Conservation (phyloP, 2,888 invertebrate genomes). For the Scrobipalpa atriplicella region DNA sequence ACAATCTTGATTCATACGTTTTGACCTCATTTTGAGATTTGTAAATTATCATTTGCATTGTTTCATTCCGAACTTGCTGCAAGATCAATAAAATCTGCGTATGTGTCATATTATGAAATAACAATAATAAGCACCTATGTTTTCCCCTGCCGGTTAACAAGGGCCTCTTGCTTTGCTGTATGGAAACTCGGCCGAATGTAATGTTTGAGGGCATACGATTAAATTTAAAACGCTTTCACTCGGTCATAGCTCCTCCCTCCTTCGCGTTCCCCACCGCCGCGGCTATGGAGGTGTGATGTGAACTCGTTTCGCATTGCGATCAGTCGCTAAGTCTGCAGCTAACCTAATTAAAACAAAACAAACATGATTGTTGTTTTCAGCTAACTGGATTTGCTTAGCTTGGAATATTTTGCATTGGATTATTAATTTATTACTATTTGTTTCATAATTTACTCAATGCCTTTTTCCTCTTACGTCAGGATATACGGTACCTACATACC, state of each 20-base stretch:
- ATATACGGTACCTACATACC: neutral
- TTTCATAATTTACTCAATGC: neutral
- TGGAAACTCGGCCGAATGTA: constrained; percentile 56
- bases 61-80: neutral
- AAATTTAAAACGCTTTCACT: constrained; percentile 77
- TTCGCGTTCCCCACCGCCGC: constrained; percentile 37
- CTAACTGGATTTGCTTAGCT: neutral
- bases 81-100: constrained; percentile 23
- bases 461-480: constrained; percentile 12
- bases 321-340: constrained; percentile 39
- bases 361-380: neutral
- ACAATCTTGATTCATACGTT: neutral
- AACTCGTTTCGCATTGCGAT: constrained; percentile 51
- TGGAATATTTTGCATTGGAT: neutral
- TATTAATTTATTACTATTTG: neutral
- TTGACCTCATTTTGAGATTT: constrained; percentile 47
- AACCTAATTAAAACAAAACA: constrained; percentile 7
- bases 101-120: constrained; percentile 42
- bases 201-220: constrained; percentile 62
- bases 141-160: constrained; percentile 46
- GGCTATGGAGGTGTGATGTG: constrained; percentile 48
- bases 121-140: constrained; percentile 26
- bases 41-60: neutral
- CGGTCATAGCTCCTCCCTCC: constrained; percentile 40
- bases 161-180: constrained; percentile 47